A percentile compares a stretch with the other conserved stretches of the same genome.
Conservation (phyloP, 1,140 invertebrate species). For the Trichoplusia ni region DNA sequence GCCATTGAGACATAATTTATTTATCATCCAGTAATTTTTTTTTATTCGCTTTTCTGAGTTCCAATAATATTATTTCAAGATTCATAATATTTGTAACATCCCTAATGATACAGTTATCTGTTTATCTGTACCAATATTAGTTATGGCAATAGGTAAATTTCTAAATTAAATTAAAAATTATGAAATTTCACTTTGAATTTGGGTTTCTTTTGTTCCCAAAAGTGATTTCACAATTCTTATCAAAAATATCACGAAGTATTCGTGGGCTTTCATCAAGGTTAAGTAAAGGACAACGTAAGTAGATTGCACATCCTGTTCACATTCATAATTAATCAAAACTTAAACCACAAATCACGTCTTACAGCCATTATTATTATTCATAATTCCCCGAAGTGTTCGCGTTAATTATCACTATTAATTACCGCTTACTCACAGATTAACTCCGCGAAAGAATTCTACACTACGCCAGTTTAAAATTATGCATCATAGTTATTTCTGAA, state of each 20-base stretch:
- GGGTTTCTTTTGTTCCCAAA: no score
- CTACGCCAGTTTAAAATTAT: constrained; percentile 39
- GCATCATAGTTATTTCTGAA: constrained; percentile 57
- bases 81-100: no score
- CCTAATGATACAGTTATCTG: no score
- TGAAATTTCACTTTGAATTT: no score
- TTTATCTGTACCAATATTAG: no score
- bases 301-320: constrained; percentile 13
- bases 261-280: background rate
- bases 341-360: constrained; percentile 7
- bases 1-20: no score
- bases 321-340: constrained; percentile 16
- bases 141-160: no score
- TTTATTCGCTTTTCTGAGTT: no score
- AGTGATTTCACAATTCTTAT: no score
- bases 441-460: background rate
- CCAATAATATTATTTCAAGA: no score
- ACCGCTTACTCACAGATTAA: constrained; percentile 18
- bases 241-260: constrained; percentile 1
- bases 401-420: constrained; percentile 27
- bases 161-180: no score
- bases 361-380: constrained; percentile 28
- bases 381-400: background rate
- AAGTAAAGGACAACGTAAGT: background rate
- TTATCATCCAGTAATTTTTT: no score